Evolutionary conservation across 2,888 invertebrate species (phyloP), one percentile per base, ranked within the genome.

Genomic region (Rambutsinella grinnellia): DNA sequence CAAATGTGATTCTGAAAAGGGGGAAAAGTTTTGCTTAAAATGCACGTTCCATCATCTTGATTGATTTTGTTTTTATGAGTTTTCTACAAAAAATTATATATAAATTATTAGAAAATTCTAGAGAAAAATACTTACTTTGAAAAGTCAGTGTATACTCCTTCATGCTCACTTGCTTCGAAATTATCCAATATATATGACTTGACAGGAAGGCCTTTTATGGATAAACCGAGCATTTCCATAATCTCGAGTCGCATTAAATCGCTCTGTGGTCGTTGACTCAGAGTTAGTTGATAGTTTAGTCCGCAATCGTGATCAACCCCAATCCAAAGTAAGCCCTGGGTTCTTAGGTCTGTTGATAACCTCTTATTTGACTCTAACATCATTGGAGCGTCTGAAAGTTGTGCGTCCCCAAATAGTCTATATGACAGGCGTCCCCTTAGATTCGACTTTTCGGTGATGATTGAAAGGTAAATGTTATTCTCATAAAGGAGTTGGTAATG

Each of bases 401-500:
- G 85, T 92, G 87, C 62, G 91, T 91, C 0, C 92, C 94, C 62
- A 90, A 90, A 0, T 90, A 90, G 0, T 90, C 91, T 83, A 92
- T 93, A 62, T 91, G 90, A 0, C 92, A 93, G 85, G 92, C 94
- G 2, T 92, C 94, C 65, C 92, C 91, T 5, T 8, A 95, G 89
- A 0, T 87, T 87, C 24, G 66, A 36, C 51, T 88, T 89, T 17
- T 89, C 89, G 1, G 90, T 89, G 0, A 90, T 91, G 17, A 95
- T 92, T 85, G 92, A 93, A 0, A 96, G 91, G 19, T 91, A 92
- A 23, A 96, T 88, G 81, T 94, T 93, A 0, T 94, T 94, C 65
- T 91, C 91, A 85, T 95, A 94, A 24, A 96, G 87, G 0, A 94
- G 93, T 82, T 95, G 94, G 56, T 95, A 89, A 2, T 95, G 92